Percentiles rank a stretch among this genome's conserved stretches.
phyloP scores from a whole-genome alignment of 2,888 invertebrate genomes.

The Plebejus melissa region DNA sequence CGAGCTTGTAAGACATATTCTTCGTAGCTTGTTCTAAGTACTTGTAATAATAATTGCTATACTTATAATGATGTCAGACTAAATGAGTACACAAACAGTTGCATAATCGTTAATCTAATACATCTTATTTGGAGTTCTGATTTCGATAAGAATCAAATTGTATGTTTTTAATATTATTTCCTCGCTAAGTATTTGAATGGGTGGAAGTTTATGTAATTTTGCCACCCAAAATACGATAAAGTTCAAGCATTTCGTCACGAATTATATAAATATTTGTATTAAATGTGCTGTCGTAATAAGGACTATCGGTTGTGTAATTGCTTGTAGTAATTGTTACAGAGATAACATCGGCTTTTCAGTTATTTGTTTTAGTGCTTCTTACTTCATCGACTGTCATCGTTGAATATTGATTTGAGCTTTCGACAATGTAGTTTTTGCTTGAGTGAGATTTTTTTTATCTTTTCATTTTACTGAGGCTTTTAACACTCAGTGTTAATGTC shows the following conservation, averaged over 20 bases:
- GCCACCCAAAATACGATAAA: not conserved
- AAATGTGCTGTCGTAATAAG: conserved; percentile 28
- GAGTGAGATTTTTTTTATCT: not conserved
- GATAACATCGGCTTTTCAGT: conserved; percentile 57
- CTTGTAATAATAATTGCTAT: not conserved
- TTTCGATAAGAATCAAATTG: conserved; percentile 8
- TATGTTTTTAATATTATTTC: conserved; percentile 16
- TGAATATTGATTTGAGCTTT: not conserved
- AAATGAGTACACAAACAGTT: conserved; percentile 8
- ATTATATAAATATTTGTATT: conserved; percentile 28
- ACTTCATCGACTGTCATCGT: conserved; percentile 3
- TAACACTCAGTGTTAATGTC: no score
- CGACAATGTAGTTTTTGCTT: not conserved
- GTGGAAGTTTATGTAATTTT: conserved; percentile 18
- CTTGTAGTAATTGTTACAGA: conserved; percentile 62
- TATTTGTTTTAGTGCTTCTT: conserved; percentile 32
- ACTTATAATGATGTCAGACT: not conserved
- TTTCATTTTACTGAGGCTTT: no score
- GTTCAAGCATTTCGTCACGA: conserved; percentile 12
- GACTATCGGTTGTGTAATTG: conserved; percentile 56
- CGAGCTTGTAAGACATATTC: not conserved
- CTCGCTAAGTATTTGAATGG: conserved; percentile 9
- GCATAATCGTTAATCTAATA: not conserved
- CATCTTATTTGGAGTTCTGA: not conserved
- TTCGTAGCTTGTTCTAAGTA: not conserved